Conservation (phyloP, 2,113 vertebrate genomes). For the human (Homo sapiens) region GRCh38 chr19:16825501-16826000, state of each 20-base stretch:
- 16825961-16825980: not conserved
- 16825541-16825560: not conserved
- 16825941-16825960: not conserved
- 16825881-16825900: not conserved
- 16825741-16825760: not conserved
- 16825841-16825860: not conserved
- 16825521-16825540: not conserved
- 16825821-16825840: not conserved
- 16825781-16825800: not conserved
- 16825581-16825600: not conserved
- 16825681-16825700: not conserved
- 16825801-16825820: not conserved
- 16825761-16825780: not conserved
- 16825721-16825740: not conserved
- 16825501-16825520: not conserved
- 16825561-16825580: not conserved
- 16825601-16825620: not conserved
- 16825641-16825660: too few species aligned
- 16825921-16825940: not conserved
- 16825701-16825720: not conserved
- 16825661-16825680: not conserved
- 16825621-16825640: not conserved
- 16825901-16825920: not conserved
- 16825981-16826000: not conserved
- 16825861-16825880: not conserved